Evolutionary conservation across 2,888 invertebrate genomes (phyloP).

Genomic region (Orthosia gothica): DNA sequence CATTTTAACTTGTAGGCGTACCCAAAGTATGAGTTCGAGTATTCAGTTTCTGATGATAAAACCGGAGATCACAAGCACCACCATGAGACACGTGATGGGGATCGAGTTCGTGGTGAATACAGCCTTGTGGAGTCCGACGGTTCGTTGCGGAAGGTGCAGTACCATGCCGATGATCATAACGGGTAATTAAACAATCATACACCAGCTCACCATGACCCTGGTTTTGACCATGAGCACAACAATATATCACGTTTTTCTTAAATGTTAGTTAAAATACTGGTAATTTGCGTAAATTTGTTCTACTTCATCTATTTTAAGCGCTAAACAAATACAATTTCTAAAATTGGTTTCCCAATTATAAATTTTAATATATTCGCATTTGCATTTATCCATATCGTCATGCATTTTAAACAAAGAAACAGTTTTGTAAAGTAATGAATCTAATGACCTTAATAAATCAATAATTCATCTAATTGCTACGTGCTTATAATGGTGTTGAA

Average conservation of each 20-base stretch:
- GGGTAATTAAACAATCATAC: constrained; percentile 82
- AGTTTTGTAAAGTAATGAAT: not conserved
- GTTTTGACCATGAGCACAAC: constrained; percentile 46
- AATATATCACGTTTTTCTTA: constrained; percentile 54
- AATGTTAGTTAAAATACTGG: constrained; percentile 17
- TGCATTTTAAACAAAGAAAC: not conserved
- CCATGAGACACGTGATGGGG: constrained; percentile 90
- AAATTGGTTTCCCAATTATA: constrained; percentile 19
- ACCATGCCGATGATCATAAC: constrained; percentile 91
- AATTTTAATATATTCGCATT: not conserved
- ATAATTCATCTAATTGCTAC: too few relatives aligned
- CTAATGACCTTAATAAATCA: too few relatives aligned
- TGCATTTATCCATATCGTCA: not conserved
- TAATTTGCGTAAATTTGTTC: constrained; percentile 37
- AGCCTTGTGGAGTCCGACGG: constrained; percentile 91
- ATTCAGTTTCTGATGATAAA: constrained; percentile 91
- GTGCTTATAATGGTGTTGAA: too few relatives aligned
- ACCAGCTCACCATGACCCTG: constrained; percentile 52
- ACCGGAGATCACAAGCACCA: constrained; percentile 92
- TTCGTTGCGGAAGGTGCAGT: constrained; percentile 90
- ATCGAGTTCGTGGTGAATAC: constrained; percentile 91
- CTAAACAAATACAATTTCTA: constrained; percentile 7
- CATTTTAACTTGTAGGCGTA: constrained; percentile 79
- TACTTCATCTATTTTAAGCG: constrained; percentile 33
- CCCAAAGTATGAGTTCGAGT: constrained; percentile 92